phyloP scores from a whole-genome alignment of 2,888 invertebrate genomes.

The Hydroisotoma schaefferi region DNA sequence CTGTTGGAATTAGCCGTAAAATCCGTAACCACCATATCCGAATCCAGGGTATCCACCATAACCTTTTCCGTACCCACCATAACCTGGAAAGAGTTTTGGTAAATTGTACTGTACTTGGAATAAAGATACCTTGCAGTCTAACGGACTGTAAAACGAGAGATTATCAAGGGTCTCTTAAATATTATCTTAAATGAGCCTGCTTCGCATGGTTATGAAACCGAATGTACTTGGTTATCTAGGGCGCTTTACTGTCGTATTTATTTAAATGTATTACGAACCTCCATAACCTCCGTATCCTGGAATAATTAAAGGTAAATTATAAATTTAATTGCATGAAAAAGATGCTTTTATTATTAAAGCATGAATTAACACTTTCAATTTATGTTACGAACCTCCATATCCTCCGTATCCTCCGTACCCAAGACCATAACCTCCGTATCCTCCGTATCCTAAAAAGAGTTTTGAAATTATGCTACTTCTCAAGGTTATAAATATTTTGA shows the following conservation, averaged over 20 bases:
- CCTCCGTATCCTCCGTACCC: slow-evolving; percentile 36
- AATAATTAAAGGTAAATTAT: neutral
- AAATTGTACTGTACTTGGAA: too few species aligned
- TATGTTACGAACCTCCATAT: too few species aligned
- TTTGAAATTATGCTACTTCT: neutral
- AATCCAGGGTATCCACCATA: slow-evolving; percentile 31
- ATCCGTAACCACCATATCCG: slow-evolving; percentile 36
- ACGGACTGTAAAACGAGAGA: too few species aligned
- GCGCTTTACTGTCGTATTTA: too few species aligned
- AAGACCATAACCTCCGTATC: slow-evolving; percentile 1
- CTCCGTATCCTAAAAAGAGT: neutral
- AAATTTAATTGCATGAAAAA: slow-evolving; percentile 1
- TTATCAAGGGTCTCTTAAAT: too few species aligned
- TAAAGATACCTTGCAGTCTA: too few species aligned
- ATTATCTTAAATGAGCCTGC: too few species aligned
- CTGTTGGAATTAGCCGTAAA: slow-evolving; percentile 41
- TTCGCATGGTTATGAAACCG: too few species aligned
- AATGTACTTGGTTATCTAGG: too few species aligned
- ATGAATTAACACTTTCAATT: too few species aligned
- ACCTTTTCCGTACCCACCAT: slow-evolving; percentile 17
- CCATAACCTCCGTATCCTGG: slow-evolving; percentile 28
- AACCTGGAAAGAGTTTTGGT: slow-evolving; percentile 31
- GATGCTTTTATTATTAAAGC: too few species aligned
- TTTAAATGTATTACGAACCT: too few species aligned
- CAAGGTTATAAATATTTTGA: neutral